Evolutionary conservation across 2,888 invertebrate genomes (phyloP).

Genomic region (Craniophora ligustri): DNA sequence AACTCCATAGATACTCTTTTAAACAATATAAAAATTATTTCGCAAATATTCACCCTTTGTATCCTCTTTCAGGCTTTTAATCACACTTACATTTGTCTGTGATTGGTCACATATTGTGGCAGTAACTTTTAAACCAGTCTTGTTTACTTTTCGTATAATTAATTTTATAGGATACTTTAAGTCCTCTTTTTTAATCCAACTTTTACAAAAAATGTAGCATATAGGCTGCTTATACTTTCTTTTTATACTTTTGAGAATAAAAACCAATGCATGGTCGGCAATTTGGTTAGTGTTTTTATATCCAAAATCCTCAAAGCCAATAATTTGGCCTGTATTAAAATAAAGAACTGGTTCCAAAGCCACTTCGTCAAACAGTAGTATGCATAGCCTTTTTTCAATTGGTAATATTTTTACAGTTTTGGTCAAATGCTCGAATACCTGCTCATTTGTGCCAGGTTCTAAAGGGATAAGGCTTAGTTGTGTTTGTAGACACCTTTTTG

Average conservation of each 20-base stretch:
- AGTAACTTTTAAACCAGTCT: background rate
- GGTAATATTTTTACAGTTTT: background rate
- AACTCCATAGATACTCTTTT: no score
- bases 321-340: background rate
- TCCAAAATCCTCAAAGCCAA: background rate
- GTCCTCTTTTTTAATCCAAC: background rate
- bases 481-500: background rate
- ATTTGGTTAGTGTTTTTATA: background rate
- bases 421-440: background rate
- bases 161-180: background rate
- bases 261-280: background rate
- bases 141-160: background rate
- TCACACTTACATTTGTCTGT: background rate
- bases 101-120: background rate
- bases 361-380: background rate
- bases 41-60: background rate
- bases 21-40: no score
- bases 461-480: background rate
- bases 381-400: background rate
- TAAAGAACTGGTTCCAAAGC: background rate
- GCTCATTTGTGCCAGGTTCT: background rate
- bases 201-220: background rate
- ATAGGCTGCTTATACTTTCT: no score
- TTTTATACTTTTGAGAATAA: background rate
- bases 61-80: background rate